A percentile compares a stretch with the other conserved stretches of the same genome.
Conservation (phyloP, 2,888 invertebrate species). For the Platynereis dumerilii region DNA sequence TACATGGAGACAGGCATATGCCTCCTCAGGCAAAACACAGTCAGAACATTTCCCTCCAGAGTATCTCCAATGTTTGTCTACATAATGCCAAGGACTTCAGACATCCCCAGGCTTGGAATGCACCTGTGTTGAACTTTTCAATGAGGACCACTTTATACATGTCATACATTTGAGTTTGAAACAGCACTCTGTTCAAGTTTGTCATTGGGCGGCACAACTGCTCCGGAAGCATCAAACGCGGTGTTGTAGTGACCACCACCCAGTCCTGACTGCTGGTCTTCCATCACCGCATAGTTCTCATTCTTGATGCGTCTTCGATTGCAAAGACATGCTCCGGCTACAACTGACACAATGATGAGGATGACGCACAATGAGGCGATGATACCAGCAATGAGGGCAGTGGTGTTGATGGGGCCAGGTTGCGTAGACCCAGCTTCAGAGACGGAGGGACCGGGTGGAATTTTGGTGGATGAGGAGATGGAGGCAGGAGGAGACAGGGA, state of each 20-base stretch:
- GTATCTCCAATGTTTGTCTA: too few relatives aligned
- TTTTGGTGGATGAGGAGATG: background rate
- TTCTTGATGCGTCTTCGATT: slow-evolving; percentile 13
- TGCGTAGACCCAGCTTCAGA: slow-evolving; percentile 6
- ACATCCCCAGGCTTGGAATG: too few relatives aligned
- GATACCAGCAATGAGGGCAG: slow-evolving; percentile 23
- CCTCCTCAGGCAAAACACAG: too few relatives aligned
- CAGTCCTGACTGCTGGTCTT: slow-evolving; percentile 1
- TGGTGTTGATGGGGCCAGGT: slow-evolving; percentile 11
- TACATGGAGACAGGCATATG: too few relatives aligned
- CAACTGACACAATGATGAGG: slow-evolving; percentile 13
- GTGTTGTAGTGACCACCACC: too few relatives aligned
- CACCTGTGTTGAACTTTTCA: too few relatives aligned
- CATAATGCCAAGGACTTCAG: too few relatives aligned
- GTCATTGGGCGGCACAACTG: too few relatives aligned
- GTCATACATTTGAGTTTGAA: background rate
- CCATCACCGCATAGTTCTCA: slow-evolving; percentile 23
- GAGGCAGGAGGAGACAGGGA: slow-evolving; percentile 4
- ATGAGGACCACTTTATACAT: background rate
- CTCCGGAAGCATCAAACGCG: too few relatives aligned
- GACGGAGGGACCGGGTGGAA: slow-evolving; percentile 6
- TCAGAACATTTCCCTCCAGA: too few relatives aligned
- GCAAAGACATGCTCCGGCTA: slow-evolving; percentile 10
- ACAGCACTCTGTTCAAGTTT: background rate
- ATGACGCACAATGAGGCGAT: slow-evolving; percentile 23